phyloP scores from a whole-genome alignment of 2,113 vertebrate species.

The Zosterops japonicus region DNA sequence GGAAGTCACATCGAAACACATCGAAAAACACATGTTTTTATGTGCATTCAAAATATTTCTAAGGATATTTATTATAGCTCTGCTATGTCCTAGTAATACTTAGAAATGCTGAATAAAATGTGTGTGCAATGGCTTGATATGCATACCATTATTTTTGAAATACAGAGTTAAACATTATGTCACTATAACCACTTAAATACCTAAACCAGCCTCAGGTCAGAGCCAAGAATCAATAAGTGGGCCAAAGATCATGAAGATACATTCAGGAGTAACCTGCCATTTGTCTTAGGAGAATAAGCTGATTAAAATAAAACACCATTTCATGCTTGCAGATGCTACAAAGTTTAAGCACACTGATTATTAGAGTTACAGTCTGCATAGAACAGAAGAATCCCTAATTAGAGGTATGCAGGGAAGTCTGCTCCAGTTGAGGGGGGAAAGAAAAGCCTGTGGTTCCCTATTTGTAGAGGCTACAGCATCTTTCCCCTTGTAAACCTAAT shows the following conservation, averaged over 20 bases:
- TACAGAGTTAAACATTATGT: background rate
- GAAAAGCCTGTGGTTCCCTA: background rate
- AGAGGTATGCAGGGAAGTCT: background rate
- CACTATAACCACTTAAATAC: background rate
- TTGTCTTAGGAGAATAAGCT: accelerated
- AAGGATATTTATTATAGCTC: background rate
- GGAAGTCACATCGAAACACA: background rate
- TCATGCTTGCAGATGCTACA: background rate
- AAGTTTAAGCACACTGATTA: background rate
- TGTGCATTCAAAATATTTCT: background rate
- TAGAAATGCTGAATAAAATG: background rate
- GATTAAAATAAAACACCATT: background rate
- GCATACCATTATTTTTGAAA: background rate
- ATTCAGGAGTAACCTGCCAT: background rate
- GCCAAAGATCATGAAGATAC: background rate
- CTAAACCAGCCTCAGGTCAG: background rate
- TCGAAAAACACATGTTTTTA: background rate
- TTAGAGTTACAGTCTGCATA: background rate
- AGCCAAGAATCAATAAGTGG: background rate
- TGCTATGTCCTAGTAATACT: background rate
- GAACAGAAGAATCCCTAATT: background rate
- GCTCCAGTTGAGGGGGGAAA: background rate
- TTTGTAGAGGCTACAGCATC: background rate
- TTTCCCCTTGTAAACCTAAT: background rate
- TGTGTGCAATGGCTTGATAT: background rate